Evolutionary conservation across 2,797 vertebrate species (phyloP).

Genomic region (Hapalemur alaotrensis): DNA sequence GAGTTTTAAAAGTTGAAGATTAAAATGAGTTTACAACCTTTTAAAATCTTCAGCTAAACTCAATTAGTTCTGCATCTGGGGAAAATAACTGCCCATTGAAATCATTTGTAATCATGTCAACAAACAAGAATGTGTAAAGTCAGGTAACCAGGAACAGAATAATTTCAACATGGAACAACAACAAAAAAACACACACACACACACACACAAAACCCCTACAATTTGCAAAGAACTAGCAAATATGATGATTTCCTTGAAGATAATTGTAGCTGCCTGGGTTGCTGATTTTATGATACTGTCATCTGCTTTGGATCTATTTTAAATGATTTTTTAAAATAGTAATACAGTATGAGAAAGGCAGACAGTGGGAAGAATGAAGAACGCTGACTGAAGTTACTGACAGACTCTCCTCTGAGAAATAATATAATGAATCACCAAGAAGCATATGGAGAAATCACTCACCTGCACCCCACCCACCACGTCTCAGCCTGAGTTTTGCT

Average conservation of each 20-base stretch:
- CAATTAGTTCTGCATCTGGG: constrained; percentile 66
- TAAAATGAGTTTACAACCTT: constrained; percentile 57
- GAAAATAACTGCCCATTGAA: constrained; percentile 29
- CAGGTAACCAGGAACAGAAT: constrained; percentile 37
- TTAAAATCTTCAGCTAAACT: constrained; percentile 69
- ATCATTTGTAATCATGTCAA: constrained; percentile 44
- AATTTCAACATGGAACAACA: background rate
- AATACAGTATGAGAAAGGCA: background rate
- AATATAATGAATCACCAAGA: background rate
- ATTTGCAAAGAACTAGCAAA: constrained; percentile 13
- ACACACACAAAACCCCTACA: background rate
- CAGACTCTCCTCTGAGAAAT: background rate
- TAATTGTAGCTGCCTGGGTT: background rate
- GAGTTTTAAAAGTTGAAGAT: constrained; percentile 65
- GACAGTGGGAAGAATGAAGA: background rate
- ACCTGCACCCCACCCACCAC: background rate
- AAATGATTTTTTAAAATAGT: background rate
- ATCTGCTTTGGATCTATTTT: background rate
- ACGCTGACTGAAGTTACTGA: background rate
- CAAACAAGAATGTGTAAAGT: constrained; percentile 37
- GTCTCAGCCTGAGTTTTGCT: background rate
- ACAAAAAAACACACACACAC: too few species aligned
- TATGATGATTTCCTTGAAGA: background rate
- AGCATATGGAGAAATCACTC: background rate
- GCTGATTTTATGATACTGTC: constrained; percentile 4